These are phyloP conservation scores for Achatina immaculata DNA, from an alignment of 1,140 invertebrate genomes.

Conservation along the genomic window DNA sequence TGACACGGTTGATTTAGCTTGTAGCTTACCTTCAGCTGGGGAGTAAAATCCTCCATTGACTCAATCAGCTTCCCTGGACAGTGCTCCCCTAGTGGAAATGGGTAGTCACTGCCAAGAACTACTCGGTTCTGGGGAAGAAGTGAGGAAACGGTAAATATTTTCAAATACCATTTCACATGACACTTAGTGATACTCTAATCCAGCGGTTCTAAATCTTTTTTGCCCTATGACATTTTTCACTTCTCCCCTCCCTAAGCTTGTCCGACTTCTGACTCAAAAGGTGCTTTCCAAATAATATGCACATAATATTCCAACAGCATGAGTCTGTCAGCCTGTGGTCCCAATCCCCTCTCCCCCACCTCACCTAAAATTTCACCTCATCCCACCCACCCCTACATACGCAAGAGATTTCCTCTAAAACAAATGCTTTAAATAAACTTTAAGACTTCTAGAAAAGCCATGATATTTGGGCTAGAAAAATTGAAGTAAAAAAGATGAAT, in stretches of 20 bases:
- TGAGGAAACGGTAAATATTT: too few species aligned
- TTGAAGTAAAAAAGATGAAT: neutral
- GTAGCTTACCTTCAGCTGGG: conserved; percentile 54
- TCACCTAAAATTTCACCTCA: too few species aligned
- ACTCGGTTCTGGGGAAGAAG: conserved; percentile 72
- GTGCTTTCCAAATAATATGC: too few species aligned
- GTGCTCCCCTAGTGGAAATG: conserved; percentile 77
- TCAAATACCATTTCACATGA: neutral
- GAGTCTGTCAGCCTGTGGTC: too few species aligned
- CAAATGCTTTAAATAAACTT: neutral
- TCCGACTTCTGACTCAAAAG: too few species aligned
- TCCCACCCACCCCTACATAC: too few species aligned
- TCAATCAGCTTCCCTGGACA: conserved; percentile 74
- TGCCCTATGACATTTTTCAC: neutral
- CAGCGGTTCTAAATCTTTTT: too few species aligned
- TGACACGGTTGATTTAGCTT: too few species aligned
- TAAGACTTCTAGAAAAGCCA: neutral
- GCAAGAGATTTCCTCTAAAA: too few species aligned
- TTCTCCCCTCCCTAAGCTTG: too few species aligned
- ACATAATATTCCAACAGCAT: too few species aligned
- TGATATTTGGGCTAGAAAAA: neutral
- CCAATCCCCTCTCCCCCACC: too few species aligned
- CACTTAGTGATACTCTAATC: neutral
- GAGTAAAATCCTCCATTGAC: conserved; percentile 58
- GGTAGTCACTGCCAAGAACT: conserved; percentile 77